Conservation (phyloP, 1,140 invertebrate genomes). For the Dinoponera quadriceps region DNA sequence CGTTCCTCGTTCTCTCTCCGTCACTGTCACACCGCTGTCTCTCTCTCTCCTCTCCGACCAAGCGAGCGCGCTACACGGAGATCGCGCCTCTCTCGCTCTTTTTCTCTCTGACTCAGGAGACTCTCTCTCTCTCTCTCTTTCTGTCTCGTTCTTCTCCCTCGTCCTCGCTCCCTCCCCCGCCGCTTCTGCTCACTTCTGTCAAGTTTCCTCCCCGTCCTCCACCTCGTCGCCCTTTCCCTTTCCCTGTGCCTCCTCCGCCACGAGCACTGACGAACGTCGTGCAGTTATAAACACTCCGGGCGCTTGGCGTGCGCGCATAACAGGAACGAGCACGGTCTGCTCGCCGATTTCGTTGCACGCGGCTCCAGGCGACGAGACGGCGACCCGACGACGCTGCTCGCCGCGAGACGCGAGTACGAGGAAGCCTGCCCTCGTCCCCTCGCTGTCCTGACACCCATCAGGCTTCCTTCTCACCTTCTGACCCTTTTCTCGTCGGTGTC, state of each 20-base stretch:
- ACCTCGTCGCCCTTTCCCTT: constrained; percentile 48
- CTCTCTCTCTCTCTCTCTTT: constrained; percentile 7
- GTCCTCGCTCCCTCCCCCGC: constrained; percentile 20
- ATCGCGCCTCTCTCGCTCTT: constrained; percentile 15
- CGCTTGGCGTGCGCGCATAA: constrained; percentile 68
- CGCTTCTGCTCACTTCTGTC: constrained; percentile 51
- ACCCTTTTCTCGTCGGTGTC: constrained; percentile 53
- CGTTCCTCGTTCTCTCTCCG: not conserved
- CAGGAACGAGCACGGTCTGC: constrained; percentile 62
- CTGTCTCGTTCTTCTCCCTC: not conserved
- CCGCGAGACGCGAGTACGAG: constrained; percentile 61
- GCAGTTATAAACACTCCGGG: constrained; percentile 73
- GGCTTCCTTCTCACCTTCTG: constrained; percentile 77
- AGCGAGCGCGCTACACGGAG: not conserved
- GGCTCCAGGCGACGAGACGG: constrained; percentile 28
- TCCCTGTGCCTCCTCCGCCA: constrained; percentile 63
- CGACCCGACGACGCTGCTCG: constrained; percentile 16
- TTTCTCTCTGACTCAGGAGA: constrained; percentile 6
- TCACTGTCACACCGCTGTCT: not conserved
- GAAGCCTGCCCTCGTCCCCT: constrained; percentile 46
- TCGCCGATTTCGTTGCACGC: constrained; percentile 37
- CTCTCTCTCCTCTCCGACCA: not conserved
- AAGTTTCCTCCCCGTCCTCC: constrained; percentile 29
- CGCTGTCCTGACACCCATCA: constrained; percentile 82
- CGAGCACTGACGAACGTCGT: constrained; percentile 68